Evolutionary conservation across 2,113 vertebrate genomes (phyloP).

Genomic region (Proteles cristata): DNA sequence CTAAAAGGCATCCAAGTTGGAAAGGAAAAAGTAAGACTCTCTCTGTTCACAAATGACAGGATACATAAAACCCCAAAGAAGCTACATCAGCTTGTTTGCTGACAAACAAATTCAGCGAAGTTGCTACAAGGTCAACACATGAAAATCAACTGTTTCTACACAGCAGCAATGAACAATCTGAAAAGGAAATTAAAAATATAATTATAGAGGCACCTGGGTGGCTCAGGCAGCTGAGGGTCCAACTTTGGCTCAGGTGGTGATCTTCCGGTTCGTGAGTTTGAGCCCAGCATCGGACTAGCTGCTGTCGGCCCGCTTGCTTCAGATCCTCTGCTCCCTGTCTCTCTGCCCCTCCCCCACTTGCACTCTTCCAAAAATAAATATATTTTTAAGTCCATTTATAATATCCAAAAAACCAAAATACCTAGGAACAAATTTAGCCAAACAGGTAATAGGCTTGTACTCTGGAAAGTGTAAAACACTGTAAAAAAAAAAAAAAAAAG

Average conservation of each 20-base stretch:
- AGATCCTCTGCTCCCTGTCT: too few species aligned
- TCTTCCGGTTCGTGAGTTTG: too few species aligned
- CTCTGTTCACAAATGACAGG: background rate
- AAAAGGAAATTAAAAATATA: conserved; percentile 28
- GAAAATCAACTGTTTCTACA: conserved; percentile 20
- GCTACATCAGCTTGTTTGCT: background rate
- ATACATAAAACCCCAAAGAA: background rate
- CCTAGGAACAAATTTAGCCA: conserved; percentile 36
- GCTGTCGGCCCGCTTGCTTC: too few species aligned
- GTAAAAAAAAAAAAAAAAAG: background rate
- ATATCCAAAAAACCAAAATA: background rate
- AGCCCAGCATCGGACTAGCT: too few species aligned
- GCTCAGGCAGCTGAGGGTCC: too few species aligned
- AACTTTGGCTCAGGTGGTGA: too few species aligned
- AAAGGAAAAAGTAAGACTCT: conserved; percentile 9
- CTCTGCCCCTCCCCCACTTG: too few species aligned
- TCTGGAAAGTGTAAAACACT: background rate
- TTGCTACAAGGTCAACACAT: background rate
- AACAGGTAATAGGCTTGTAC: background rate
- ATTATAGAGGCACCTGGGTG: background rate
- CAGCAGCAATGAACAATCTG: background rate
- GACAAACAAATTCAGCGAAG: background rate
- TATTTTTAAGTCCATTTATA: background rate
- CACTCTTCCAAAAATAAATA: too few species aligned
- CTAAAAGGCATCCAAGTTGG: background rate